phyloP scores from a whole-genome alignment of 2,113 vertebrate species.

The Eretmochelys imbricata region DNA sequence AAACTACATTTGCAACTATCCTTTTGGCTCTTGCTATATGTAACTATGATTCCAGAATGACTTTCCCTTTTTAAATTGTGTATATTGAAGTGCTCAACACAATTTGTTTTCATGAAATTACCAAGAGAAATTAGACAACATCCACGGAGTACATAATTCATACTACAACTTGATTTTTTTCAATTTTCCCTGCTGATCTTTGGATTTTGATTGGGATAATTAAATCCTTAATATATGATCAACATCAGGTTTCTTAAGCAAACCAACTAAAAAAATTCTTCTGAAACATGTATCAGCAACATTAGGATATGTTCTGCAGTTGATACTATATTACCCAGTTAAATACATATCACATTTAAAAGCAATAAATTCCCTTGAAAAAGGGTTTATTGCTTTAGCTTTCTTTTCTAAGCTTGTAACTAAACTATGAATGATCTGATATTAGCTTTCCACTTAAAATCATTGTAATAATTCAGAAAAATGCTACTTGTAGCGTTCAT shows the following conservation, averaged over 20 bases:
- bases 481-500: neutral
- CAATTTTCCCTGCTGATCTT: neutral
- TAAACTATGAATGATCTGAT: neutral
- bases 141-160: neutral
- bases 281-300: neutral
- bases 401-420: neutral
- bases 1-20: too few relatives aligned
- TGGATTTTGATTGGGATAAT: neutral
- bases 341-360: neutral
- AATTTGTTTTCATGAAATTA: neutral
- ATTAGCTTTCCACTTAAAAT: neutral
- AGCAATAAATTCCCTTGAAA: neutral
- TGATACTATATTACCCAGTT: neutral
- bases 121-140: neutral
- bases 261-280: neutral
- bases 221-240: neutral
- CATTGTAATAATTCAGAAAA: neutral
- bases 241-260: neutral
- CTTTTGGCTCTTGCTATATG: too few relatives aligned
- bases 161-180: neutral
- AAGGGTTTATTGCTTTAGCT: neutral
- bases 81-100: too few relatives aligned
- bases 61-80: neutral
- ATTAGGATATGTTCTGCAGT: neutral
- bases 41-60: neutral